These are phyloP conservation scores for Philypnodon macrostomus DNA, from an alignment of 2,797 vertebrate genomes.

Conservation along the genomic window DNA sequence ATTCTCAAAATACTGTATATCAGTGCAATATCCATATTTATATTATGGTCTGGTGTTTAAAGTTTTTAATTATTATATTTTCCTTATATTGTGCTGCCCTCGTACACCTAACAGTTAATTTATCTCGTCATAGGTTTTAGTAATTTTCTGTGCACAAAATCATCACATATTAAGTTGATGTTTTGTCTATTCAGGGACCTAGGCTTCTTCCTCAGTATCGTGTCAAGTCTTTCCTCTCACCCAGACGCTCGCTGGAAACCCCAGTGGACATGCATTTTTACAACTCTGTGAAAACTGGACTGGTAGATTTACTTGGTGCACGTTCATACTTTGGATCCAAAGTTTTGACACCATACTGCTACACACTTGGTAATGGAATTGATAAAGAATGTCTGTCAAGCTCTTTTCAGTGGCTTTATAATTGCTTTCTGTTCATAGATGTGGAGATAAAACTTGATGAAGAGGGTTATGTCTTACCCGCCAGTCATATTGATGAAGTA, in stretches of 20 bases:
- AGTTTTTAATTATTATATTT: too few species aligned
- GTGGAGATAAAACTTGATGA: conserved; percentile 92
- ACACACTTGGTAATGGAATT: conserved; percentile 81
- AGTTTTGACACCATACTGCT: conserved; percentile 86
- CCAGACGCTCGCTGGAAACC: conserved; percentile 75
- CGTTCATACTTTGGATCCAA: conserved; percentile 84
- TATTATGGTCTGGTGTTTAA: too few species aligned
- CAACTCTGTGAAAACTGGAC: conserved; percentile 77
- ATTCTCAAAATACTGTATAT: too few species aligned
- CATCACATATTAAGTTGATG: background rate
- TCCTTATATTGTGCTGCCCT: too few species aligned
- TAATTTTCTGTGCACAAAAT: too few species aligned
- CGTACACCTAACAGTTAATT: too few species aligned
- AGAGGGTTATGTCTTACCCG: conserved; percentile 85
- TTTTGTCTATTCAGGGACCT: conserved; percentile 75
- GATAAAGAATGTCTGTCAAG: background rate
- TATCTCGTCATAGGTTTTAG: too few species aligned
- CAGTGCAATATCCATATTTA: too few species aligned
- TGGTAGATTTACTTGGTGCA: conserved; percentile 83
- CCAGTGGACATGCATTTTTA: conserved; percentile 77
- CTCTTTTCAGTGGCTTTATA: fast-evolving
- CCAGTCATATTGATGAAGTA: conserved; percentile 72
- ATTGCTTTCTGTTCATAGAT: conserved; percentile 69
- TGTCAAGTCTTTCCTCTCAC: conserved; percentile 77
- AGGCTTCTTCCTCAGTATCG: conserved; percentile 78